Evolutionary conservation across 2,888 invertebrate species (phyloP).

Genomic region (Xiphydria camelus): DNA sequence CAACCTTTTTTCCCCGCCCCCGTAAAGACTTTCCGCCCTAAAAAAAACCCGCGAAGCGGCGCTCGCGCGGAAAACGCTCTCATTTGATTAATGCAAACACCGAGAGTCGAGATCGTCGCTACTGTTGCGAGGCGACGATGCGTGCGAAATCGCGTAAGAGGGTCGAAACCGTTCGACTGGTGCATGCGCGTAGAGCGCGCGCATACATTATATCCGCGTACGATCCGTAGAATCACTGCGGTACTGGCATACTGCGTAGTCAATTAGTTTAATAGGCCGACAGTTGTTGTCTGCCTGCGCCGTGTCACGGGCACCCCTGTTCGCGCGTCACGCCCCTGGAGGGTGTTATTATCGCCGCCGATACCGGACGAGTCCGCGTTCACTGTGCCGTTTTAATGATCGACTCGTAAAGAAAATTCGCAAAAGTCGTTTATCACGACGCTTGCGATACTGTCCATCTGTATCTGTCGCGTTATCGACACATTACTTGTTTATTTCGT

Average conservation of each 20-base stretch:
- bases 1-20: too few species aligned
- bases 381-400: slow-evolving; percentile 8
- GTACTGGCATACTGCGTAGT: slow-evolving; percentile 50
- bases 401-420: slow-evolving; percentile 16
- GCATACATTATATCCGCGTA: slow-evolving; percentile 18
- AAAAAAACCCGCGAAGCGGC: too few species aligned
- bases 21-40: too few species aligned
- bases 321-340: slow-evolving; percentile 30
- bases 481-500: too few species aligned
- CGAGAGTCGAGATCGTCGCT: too few species aligned
- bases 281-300: slow-evolving; percentile 48
- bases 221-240: slow-evolving; percentile 35
- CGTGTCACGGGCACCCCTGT: slow-evolving; percentile 26
- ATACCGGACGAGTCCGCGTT: slow-evolving; percentile 6
- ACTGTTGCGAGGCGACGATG: slow-evolving; percentile 43
- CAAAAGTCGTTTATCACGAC: slow-evolving; percentile 12
- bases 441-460: too few species aligned
- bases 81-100: too few species aligned
- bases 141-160: slow-evolving; percentile 42
- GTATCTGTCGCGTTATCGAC: too few species aligned
- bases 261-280: slow-evolving; percentile 57
- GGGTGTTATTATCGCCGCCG: slow-evolving; percentile 18
- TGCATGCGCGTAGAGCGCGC: not conserved
- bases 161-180: slow-evolving; percentile 31
- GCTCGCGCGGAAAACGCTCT: too few species aligned